Evolutionary conservation across 1,140 invertebrate species (phyloP), one percentile per base, ranked within the genome.

Genomic region (Sarcophaga peregrina): DNA sequence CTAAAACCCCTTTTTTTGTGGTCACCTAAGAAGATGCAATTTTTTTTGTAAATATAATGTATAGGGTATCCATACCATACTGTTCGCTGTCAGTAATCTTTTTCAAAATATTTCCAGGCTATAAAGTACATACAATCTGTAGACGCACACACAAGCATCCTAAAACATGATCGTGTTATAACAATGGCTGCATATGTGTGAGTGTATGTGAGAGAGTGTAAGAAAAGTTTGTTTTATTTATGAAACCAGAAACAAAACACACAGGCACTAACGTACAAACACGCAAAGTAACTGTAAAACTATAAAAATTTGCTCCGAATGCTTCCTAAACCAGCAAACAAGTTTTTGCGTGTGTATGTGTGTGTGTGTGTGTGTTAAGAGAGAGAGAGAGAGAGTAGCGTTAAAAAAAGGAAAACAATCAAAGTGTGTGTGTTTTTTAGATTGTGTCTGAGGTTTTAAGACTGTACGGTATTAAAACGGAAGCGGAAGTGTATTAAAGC

Each of bases 401-500:
- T 2, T 4, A 37, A 37, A 37, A 37, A 37, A 37, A 37, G 1
- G 25, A 37, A 37, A 37, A 37, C 25, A 37, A 37, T 37, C 25
- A 37, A 37, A 37, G 54, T 78, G 75, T 15, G 75, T 20, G 48
- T 52, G 11, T 50, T 47, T 20, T n/a, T 48, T 50, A 20, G 47
- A 50, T 11, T 78, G 47, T 72, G 62, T 48, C 10, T 78, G 75
- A 78, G 75, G 75, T 50, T 78, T 78, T 78, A 50, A 78, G 48
- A 78, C 75, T 47, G 50, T 78, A 78, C 48, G 75, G 75, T 78
- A 78, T 78, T 78, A 78, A 78, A 78, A 50, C 47, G 75, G 75
- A 50, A 78, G 25, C 75, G 75, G 75, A 78, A 52, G 75, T 78
- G 75, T 78, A 78, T 78, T 78, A 78, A 78, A 78, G 48, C 75